phyloP scores from a whole-genome alignment of 1,140 invertebrate species.

The Drosophila erecta region DNA sequence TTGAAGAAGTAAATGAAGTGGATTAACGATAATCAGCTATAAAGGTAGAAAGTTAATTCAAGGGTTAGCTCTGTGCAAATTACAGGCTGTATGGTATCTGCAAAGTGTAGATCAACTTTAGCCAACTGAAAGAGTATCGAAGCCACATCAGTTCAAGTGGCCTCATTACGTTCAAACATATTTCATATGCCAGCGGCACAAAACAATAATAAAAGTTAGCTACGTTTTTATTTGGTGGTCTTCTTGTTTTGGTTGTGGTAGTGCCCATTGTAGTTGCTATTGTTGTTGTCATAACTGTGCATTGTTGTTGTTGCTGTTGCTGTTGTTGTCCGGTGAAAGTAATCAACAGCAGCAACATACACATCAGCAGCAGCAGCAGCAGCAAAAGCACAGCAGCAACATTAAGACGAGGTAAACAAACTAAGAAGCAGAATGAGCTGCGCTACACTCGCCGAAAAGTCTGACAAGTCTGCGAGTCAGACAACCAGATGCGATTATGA shows the following conservation, averaged over 20 bases:
- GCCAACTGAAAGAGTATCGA: background rate
- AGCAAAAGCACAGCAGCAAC: slow-evolving; percentile 21
- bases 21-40: too few relatives aligned
- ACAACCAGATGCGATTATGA: slow-evolving; percentile 63
- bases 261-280: slow-evolving; percentile 21
- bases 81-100: too few relatives aligned
- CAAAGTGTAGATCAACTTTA: too few relatives aligned
- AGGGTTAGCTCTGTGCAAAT: background rate
- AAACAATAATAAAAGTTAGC: slow-evolving; percentile 52
- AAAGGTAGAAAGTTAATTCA: background rate
- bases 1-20: too few relatives aligned
- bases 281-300: slow-evolving; percentile 73
- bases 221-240: slow-evolving; percentile 48
- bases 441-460: slow-evolving; percentile 62
- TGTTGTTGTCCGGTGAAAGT: slow-evolving; percentile 76
- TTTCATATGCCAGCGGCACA: slow-evolving; percentile 62
- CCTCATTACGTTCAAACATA: slow-evolving; percentile 69
- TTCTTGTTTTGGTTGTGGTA: slow-evolving; percentile 24
- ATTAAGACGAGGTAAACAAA: slow-evolving; percentile 34
- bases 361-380: slow-evolving; percentile 23
- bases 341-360: slow-evolving; percentile 67
- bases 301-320: slow-evolving; percentile 22
- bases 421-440: slow-evolving; percentile 47
- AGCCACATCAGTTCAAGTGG: slow-evolving; percentile 46
- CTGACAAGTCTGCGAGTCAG: slow-evolving; percentile 11